Evolutionary conservation across 2,888 invertebrate species (phyloP).

Genomic region (Nephrotoma guestfalica): DNA sequence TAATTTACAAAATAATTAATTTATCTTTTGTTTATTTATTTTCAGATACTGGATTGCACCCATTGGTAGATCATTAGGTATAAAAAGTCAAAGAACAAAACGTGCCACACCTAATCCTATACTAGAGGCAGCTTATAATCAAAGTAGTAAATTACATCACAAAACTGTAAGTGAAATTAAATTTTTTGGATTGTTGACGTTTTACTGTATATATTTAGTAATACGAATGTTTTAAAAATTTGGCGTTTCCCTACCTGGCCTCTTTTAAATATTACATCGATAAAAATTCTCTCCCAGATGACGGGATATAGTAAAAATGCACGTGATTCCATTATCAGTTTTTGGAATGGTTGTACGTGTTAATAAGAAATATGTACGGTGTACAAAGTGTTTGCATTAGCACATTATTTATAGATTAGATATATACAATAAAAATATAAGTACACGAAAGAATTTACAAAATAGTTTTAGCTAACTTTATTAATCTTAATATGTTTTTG

Average conservation of each 20-base stretch:
- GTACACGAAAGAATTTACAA: not conserved
- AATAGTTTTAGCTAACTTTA: not conserved
- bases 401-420: too few relatives aligned
- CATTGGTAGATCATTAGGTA: conserved; percentile 64
- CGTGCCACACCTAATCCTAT: conserved; percentile 55
- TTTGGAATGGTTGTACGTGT: too few relatives aligned
- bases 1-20: not conserved
- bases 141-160: conserved; percentile 54
- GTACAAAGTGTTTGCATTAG: too few relatives aligned
- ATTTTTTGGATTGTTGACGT: not conserved
- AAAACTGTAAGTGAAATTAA: conserved; percentile 48
- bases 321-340: too few relatives aligned
- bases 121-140: conserved; percentile 61
- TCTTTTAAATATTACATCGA: too few relatives aligned
- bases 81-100: conserved; percentile 64
- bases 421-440: too few relatives aligned
- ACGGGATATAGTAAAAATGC: too few relatives aligned
- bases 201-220: not conserved
- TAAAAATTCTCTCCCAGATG: too few relatives aligned
- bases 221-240: too few relatives aligned
- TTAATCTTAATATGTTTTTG: not conserved
- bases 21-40: not conserved
- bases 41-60: conserved; percentile 67
- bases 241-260: too few relatives aligned
- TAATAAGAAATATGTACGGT: too few relatives aligned